Percentiles rank a stretch among this genome's conserved stretches.
Evolutionary conservation across 2,113 vertebrate genomes (phyloP).

Genomic region (Mormyrus lacerda): DNA sequence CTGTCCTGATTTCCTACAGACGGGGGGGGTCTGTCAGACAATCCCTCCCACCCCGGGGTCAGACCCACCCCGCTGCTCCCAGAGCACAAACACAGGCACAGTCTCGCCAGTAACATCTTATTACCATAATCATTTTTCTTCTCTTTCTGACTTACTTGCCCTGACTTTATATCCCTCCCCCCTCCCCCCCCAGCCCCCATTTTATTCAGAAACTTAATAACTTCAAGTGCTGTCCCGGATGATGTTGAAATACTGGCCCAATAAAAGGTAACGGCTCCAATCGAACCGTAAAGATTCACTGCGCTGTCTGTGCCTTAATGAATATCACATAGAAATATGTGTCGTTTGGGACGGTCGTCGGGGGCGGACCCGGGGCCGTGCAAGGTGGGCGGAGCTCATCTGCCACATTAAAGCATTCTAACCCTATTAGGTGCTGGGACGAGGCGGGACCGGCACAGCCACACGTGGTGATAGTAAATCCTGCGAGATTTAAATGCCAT

Average conservation of each 20-base stretch:
- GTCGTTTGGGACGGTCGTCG: constrained; percentile 54
- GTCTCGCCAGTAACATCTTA: constrained; percentile 56
- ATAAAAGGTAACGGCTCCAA: constrained; percentile 79
- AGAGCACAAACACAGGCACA: constrained; percentile 23
- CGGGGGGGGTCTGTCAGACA: not conserved
- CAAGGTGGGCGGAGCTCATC: constrained; percentile 9
- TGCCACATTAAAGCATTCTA: constrained; percentile 21
- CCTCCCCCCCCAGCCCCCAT: constrained; percentile 37
- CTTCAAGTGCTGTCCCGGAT: constrained; percentile 71
- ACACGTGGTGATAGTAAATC: constrained; percentile 4
- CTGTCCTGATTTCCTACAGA: not conserved
- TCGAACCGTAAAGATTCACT: constrained; percentile 74
- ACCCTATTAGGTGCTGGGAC: constrained; percentile 18
- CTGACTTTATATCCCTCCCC: constrained; percentile 44
- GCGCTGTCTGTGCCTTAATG: constrained; percentile 69
- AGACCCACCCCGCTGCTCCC: not conserved
- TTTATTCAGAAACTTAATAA: constrained; percentile 80
- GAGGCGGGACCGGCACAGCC: not conserved
- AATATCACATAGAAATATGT: constrained; percentile 66
- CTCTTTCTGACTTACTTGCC: constrained; percentile 40
- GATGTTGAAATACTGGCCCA: constrained; percentile 75
- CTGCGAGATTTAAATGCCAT: constrained; percentile 27
- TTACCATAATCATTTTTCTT: not conserved
- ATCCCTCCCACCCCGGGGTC: not conserved
- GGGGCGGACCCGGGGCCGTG: not conserved